Evolutionary conservation across 2,888 invertebrate species (phyloP).

Genomic region (Mimachlamys varia): DNA sequence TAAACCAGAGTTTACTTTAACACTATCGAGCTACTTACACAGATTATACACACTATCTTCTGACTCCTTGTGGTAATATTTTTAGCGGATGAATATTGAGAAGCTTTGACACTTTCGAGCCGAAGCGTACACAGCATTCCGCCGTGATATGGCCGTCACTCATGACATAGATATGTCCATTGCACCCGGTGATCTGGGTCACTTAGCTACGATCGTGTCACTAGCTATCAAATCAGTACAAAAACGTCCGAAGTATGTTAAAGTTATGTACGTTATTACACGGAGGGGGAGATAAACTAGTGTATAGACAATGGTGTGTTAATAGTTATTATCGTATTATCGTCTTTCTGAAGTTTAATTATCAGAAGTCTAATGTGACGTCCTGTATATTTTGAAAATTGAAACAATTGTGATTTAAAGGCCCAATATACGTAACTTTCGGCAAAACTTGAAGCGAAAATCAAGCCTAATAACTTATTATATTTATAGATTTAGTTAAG

Average conservation of each 20-base stretch:
- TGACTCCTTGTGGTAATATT: conserved; percentile 28
- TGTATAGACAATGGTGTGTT: background rate
- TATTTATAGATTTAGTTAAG: too few species aligned
- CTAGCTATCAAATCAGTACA: background rate
- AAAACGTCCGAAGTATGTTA: background rate
- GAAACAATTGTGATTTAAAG: too few species aligned
- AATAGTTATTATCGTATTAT: background rate
- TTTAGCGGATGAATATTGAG: conserved; percentile 34
- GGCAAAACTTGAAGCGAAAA: too few species aligned
- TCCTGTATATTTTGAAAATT: too few species aligned
- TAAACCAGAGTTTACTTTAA: background rate
- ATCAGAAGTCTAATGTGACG: too few species aligned
- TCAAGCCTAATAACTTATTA: too few species aligned
- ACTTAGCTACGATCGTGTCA: background rate
- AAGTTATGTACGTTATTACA: background rate
- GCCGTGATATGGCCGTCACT: background rate
- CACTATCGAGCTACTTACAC: background rate
- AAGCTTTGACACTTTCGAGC: conserved; percentile 31
- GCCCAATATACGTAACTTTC: too few species aligned
- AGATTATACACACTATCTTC: background rate
- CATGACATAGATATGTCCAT: conserved; percentile 3
- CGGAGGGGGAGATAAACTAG: background rate
- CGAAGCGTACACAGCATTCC: background rate
- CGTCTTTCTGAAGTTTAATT: background rate
- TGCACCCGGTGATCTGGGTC: background rate